Percentiles rank a stretch among this genome's conserved stretches.
Conservation (phyloP, 2,797 vertebrate genomes). For the Hypotaenidia philippensis region DNA sequence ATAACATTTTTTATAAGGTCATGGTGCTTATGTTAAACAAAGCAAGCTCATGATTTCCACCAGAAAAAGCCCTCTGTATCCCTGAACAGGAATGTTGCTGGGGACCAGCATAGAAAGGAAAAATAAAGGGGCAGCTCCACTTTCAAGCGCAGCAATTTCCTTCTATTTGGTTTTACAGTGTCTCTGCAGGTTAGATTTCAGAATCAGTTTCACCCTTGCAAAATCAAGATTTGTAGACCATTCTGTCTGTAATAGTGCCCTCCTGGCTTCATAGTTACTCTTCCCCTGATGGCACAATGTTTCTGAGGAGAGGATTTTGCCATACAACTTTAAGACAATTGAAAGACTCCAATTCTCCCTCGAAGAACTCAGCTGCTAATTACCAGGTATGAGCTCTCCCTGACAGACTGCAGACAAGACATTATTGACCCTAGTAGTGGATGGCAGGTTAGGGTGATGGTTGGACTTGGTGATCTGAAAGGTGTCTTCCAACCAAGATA, state of each 20-base stretch:
- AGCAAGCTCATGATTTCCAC: not conserved
- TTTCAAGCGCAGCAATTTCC: not conserved
- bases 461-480: too few species aligned
- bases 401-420: not conserved
- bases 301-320: not conserved
- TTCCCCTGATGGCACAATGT: not conserved
- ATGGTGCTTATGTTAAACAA: not conserved
- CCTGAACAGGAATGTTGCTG: not conserved
- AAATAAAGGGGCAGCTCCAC: not conserved
- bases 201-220: not conserved
- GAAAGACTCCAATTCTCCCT: not conserved
- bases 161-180: not conserved
- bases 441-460: too few species aligned
- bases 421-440: not conserved
- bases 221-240: not conserved
- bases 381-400: not conserved
- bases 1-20: not conserved
- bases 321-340: too few species aligned
- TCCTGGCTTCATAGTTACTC: not conserved
- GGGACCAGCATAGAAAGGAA: not conserved
- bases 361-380: not conserved
- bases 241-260: not conserved
- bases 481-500: too few species aligned
- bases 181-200: not conserved
- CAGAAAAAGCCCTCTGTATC: not conserved